Evolutionary conservation across 2,113 vertebrate genomes (phyloP).

Genomic region (Butorides virescens): DNA sequence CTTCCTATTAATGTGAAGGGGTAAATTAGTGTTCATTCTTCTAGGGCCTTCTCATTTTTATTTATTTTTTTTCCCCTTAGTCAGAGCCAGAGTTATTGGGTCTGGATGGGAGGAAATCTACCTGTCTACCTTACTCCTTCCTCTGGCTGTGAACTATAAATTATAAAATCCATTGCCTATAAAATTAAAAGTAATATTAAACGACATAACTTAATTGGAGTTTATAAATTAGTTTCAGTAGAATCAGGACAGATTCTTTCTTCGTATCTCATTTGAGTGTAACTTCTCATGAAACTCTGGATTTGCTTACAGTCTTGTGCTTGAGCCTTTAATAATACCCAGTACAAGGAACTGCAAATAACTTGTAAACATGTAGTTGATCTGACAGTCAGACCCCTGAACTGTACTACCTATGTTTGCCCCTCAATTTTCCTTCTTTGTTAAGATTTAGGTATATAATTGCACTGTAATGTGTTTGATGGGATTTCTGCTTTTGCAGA

Average conservation of each 20-base stretch:
- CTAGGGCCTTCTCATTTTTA: background rate
- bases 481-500: background rate
- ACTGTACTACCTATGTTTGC: background rate
- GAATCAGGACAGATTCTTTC: background rate
- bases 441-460: background rate
- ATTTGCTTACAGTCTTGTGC: background rate
- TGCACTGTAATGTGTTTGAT: background rate
- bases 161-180: background rate
- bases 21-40: background rate
- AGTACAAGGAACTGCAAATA: background rate
- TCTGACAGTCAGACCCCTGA: background rate
- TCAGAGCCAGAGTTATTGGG: background rate
- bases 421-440: background rate
- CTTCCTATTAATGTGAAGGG: background rate
- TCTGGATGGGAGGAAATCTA: background rate
- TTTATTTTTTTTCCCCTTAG: background rate
- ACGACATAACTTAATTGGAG: background rate
- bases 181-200: background rate
- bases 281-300: background rate
- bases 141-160: background rate
- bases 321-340: background rate
- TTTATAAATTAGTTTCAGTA: background rate
- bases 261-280: background rate
- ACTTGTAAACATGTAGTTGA: background rate
- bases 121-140: background rate